Base-by-base conservation (phyloP, 2,797 vertebrate genomes). In the Pangasius sanitwongsei region DNA sequence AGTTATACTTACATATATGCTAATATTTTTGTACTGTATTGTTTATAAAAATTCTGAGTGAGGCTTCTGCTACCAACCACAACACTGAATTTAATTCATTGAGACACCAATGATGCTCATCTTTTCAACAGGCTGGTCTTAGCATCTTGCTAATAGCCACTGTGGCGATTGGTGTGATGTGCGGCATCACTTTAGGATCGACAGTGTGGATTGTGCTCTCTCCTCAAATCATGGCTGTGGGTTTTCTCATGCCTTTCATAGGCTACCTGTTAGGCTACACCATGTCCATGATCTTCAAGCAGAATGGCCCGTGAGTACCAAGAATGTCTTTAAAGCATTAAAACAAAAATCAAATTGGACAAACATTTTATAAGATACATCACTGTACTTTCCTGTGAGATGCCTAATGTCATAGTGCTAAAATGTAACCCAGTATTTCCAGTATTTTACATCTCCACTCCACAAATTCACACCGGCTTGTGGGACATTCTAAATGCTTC, bases 221-320 rank as follows among this genome's bases (percentile, higher is more conserved):
- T 8, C 92, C 95, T 5, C 92, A 93, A 18, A 89, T 97, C 70
- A 67, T 97, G 86, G 75, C 86, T 8, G 95, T 92, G 50, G 96
- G 95, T 65, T 94, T 93, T 25, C 90, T 98, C 88, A 96, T 98
- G 97, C 97, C 97, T 23, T 87, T 96, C 25, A 93, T 86, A 53
- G 97, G 97, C 70, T 98, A 95, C 86, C 90, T 91, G 13, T 85
- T 97, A 87, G 97, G 97, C 89, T 98, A 96, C 0, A 0, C 92
- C 89, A 91, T 97, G 89, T 96, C 97, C 3, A 31, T 87, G 20
- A 31, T 95, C 75, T 97, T 96, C 93, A 93, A 86, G 88, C 95
- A 97, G 87, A 94, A 92, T 50, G 92, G 91, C 75, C 12, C 67
- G 97, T 98, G 95, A 93, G 94, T 94, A 87, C 63, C 50, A 41